These are phyloP conservation scores for Sycophila texana DNA, from an alignment of 2,888 invertebrate genomes.

Conservation along the genomic window DNA sequence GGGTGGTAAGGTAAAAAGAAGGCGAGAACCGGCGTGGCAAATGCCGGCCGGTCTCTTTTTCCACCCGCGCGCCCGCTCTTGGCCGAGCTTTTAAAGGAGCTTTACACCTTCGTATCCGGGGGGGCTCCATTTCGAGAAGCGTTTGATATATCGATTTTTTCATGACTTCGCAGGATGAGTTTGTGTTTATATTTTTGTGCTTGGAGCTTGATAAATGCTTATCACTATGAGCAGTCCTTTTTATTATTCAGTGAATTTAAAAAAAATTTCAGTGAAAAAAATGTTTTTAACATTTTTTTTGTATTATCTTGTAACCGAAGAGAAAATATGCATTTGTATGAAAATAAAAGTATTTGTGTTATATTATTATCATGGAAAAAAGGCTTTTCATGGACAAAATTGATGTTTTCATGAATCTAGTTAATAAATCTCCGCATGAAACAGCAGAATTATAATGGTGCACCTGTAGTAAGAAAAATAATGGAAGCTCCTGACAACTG, in stretches of 20 bases:
- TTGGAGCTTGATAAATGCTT: neutral
- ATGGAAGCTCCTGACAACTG: neutral
- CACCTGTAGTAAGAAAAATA: neutral
- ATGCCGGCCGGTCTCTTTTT: neutral
- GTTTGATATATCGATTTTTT: no score
- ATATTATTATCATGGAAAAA: no score
- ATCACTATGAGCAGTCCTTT: neutral
- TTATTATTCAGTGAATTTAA: no score
- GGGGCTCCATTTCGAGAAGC: no score
- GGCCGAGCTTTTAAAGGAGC: neutral
- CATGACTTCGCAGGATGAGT: no score
- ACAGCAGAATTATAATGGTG: neutral
- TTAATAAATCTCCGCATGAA: no score
- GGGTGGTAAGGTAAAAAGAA: constrained; percentile 4
- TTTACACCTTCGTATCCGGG: no score
- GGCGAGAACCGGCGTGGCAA: neutral
- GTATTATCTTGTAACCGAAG: no score
- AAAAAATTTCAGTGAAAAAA: neutral
- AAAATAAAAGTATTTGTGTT: neutral
- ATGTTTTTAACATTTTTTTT: neutral
- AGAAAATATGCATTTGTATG: neutral
- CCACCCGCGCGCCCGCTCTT: neutral
- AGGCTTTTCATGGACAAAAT: no score
- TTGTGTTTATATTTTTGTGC: neutral
- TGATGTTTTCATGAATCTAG: no score